Evolutionary conservation across 2,888 invertebrate genomes (phyloP), one percentile per base, ranked within the genome.

Genomic region (Empis livida): DNA sequence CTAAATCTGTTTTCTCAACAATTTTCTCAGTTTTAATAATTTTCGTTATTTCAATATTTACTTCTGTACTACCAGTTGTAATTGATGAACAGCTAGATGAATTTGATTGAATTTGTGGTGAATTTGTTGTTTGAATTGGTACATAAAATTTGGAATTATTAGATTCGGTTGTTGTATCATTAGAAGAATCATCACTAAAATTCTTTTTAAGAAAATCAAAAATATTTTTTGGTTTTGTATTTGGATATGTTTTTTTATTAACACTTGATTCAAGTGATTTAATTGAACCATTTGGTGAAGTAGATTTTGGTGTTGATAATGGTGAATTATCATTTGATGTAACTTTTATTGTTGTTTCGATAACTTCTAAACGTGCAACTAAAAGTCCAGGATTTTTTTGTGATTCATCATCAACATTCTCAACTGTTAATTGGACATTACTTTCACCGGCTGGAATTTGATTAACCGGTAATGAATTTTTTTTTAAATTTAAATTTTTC

Each of bases 121-220:
- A 54, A n/a, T n/a, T n/a, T n/a, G n/a, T n/a, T n/a, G n/a, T n/a
- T n/a, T n/a, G n/a, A n/a, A n/a, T n/a, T 15, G 61, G 54, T 32
- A 68, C 55, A 54, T 67, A 67, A 49, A 68, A 68, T 49, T 60
- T 65, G 1, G 68, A 67, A 53, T 66, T 66, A 16, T 67, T 61
- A 35, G 55, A 50, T 39, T 56, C 55, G 3, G 56, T 51, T 44
- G 56, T 55, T 13, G 54, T 51, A 10, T 53, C 49, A 5, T 54
- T 53, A 32, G 20, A 30, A 10, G 13, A 35, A 42, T 43, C 47
- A 37, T 48, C 45, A 30, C 49, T 57, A 39, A 71, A 70, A 55
- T 71, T 70, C 47, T 64, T 64, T 49, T 66, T 68, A 27, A 71
- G 55, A 42, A 66, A 67, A 50, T 70, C 67, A 44, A 72, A 67